Evolutionary conservation across 2,113 vertebrate species (phyloP).

Genomic region (Acanthisitta chloris): DNA sequence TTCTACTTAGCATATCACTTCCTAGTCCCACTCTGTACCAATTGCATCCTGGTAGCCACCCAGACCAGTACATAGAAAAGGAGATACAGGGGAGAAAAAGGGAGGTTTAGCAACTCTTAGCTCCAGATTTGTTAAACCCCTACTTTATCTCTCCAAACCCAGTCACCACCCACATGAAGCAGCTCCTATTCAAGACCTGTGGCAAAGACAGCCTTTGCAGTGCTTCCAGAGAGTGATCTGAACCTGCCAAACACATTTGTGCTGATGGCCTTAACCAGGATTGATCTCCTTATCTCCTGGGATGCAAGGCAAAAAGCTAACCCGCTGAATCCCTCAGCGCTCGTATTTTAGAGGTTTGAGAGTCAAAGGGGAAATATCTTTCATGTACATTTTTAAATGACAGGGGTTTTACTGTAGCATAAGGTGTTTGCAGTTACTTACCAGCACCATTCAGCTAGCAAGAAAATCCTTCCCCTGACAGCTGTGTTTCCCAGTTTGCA

Average conservation of each 20-base stretch:
- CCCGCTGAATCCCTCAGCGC: not conserved
- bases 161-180: not conserved
- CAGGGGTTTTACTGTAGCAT: not conserved
- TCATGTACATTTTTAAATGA: not conserved
- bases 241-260: slow-evolving; percentile 40
- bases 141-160: not conserved
- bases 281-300: slow-evolving; percentile 40
- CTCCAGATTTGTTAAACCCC: not conserved
- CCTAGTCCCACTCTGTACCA: not conserved
- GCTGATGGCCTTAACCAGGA: slow-evolving; percentile 34
- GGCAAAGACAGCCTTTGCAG: not conserved
- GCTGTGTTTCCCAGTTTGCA: not conserved
- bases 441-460: not conserved
- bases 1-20: not conserved
- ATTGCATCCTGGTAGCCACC: not conserved
- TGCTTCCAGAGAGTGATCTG: not conserved
- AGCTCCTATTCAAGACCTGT: not conserved
- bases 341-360: not conserved
- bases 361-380: not conserved
- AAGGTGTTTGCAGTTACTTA: slow-evolving; percentile 24
- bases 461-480: slow-evolving; percentile 7
- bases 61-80: not conserved
- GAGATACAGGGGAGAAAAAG: not conserved
- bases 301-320: not conserved
- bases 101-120: not conserved